Conservation (phyloP, 2,797 vertebrate genomes). For the Pseudomugil tenellus region DNA sequence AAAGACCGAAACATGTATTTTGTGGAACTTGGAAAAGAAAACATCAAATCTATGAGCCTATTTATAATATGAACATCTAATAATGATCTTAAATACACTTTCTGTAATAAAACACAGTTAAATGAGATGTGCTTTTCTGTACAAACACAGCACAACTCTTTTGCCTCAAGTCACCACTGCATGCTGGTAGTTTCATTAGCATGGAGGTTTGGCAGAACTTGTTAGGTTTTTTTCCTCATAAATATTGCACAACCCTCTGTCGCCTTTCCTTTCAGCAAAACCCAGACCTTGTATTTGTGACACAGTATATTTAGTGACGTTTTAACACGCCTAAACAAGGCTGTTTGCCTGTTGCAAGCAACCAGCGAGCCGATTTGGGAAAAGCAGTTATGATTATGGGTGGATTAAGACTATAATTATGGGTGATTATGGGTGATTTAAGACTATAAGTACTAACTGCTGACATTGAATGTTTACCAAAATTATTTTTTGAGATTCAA, state of each 20-base stretch:
- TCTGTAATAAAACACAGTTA: not conserved
- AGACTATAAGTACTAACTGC: not conserved
- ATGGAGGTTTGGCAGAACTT: constrained; percentile 24
- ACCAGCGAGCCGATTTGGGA: constrained; percentile 15
- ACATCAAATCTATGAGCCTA: not conserved
- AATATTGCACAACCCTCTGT: constrained; percentile 26
- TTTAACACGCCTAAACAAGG: constrained; percentile 32
- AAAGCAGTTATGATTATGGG: not conserved
- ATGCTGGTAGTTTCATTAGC: constrained; percentile 25
- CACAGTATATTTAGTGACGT: constrained; percentile 35
- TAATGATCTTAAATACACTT: not conserved
- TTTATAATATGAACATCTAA: not conserved
- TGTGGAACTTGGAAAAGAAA: not conserved
- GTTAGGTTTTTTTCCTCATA: constrained; percentile 31
- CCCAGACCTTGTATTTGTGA: constrained; percentile 28
- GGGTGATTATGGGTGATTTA: constrained; percentile 12
- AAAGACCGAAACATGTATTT: not conserved
- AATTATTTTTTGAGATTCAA: constrained; percentile 13
- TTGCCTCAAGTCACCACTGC: not conserved
- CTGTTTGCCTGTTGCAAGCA: constrained; percentile 21
- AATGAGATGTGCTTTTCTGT: constrained; percentile 12
- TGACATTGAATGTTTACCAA: not conserved
- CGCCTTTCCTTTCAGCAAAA: constrained; percentile 26
- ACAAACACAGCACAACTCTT: constrained; percentile 9
- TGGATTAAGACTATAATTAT: too few species aligned